Percentiles rank a stretch among this genome's conserved stretches.
Conservation (phyloP, 2,888 invertebrate species). For the Cerceris rybyensis region DNA sequence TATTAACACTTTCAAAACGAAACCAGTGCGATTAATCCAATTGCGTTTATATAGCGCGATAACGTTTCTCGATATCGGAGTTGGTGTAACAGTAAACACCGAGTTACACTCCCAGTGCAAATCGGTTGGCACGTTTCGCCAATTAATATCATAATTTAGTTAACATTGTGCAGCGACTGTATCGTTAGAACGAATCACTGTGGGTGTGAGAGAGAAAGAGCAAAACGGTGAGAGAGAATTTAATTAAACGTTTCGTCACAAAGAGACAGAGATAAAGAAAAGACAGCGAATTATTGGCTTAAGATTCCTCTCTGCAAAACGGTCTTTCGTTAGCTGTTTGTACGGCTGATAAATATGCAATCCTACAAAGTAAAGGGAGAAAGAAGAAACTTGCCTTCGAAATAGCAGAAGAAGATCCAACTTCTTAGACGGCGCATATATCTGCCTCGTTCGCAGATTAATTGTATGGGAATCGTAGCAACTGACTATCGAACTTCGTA, state of each 20-base stretch:
- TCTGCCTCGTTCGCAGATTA: slow-evolving; percentile 42
- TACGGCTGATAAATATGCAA: slow-evolving; percentile 78
- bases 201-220: neutral
- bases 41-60: neutral
- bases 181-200: neutral
- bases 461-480: slow-evolving; percentile 63
- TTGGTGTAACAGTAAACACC: neutral
- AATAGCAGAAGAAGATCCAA: slow-evolving; percentile 29
- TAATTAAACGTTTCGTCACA: slow-evolving; percentile 22
- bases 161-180: neutral
- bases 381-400: slow-evolving; percentile 17
- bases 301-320: slow-evolving; percentile 60
- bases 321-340: slow-evolving; percentile 68
- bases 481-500: slow-evolving; percentile 41
- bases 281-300: slow-evolving; percentile 64
- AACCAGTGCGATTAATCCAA: too few species aligned
- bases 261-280: slow-evolving; percentile 43
- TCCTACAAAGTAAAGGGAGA: slow-evolving; percentile 70
- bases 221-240: neutral
- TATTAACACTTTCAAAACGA: too few species aligned
- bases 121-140: slow-evolving; percentile 7
- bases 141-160: slow-evolving; percentile 18
- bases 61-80: neutral
- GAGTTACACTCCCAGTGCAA: neutral
- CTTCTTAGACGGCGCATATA: slow-evolving; percentile 2